phyloP scores from a whole-genome alignment of 2,113 vertebrate genomes.

The Glareola pratincola region DNA sequence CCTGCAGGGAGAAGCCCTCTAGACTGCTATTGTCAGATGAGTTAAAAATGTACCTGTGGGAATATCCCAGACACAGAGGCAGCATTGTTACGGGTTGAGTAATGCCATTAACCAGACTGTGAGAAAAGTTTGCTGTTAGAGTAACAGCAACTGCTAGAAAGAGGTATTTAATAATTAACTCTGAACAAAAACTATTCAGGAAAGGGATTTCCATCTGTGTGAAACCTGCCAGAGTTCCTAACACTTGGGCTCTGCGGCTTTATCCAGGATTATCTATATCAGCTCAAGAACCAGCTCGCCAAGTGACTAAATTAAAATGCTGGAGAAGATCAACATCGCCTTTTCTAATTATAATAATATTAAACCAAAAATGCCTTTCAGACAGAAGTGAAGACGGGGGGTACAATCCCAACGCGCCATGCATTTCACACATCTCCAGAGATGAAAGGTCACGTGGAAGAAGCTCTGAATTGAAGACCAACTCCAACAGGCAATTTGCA shows the following conservation, averaged over 20 bases:
- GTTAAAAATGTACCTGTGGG: conserved; percentile 12
- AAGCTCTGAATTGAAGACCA: background rate
- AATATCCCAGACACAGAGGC: background rate
- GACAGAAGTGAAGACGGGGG: background rate
- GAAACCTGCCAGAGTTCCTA: background rate
- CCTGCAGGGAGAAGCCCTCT: background rate
- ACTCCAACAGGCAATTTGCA: background rate
- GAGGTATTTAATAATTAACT: conserved; percentile 29
- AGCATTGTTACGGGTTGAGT: background rate
- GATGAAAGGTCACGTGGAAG: fast-evolving
- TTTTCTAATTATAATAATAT: background rate
- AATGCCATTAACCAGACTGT: background rate
- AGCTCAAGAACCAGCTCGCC: background rate
- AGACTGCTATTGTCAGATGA: background rate
- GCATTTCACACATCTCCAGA: background rate
- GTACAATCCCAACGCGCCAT: fast-evolving
- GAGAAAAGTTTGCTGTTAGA: background rate
- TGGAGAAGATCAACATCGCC: background rate
- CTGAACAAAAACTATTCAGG: background rate
- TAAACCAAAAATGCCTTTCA: background rate
- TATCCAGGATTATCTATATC: background rate
- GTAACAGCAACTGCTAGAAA: background rate
- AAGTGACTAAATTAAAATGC: background rate
- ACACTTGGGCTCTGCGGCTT: background rate
- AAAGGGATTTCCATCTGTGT: background rate